Evolutionary conservation across 2,797 vertebrate species (phyloP), one percentile per base, ranked within the genome.

Genomic region (Gymnoscopelus microlampas): DNA sequence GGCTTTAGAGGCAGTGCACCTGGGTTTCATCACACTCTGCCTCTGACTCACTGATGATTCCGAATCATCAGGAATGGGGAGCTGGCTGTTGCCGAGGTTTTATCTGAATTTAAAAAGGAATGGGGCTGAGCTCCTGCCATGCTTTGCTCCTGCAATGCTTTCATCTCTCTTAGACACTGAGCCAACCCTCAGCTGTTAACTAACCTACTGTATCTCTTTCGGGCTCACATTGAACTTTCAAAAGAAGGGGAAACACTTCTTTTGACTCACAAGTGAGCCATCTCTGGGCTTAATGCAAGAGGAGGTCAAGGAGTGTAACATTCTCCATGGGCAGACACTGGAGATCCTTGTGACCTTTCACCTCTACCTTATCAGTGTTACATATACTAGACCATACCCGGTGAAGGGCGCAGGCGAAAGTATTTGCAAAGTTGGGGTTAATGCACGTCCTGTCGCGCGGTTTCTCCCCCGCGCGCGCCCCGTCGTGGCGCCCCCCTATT

Each of bases 11-110:
- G 66, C 67, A 53, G 60, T 57, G 32, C 76, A 70, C 80, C 58
- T 77, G 68, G 57, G 50, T 80, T 86, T 78, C 53, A 58, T 66
- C 47, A 5, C 5, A 14, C 35, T 32, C 60, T 58, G 66, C 60
- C 29, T 73, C 66, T 56, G 48, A 63, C 58, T 64, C 63, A 47
- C 13, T 53, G 66, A 50, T n/a, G n/a, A n/a, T n/a, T n/a, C n/a
- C 47, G 19, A 9, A 58, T 70, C 57, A 62, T 50, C 14, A 60
- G 53, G 13, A 60, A 69, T 26, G 5, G 53, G 26, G 12, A 57
- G 58, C 0, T 51, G 58, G 49, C 71, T 29, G 63, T 48, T 61
- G 51, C n/a, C 13, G 3, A 44, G 60, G 19, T 51, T 61, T 77
- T 53, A 68, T 66, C 26, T 63, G 69, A 60, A 49, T 65, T 63